Base-by-base conservation (phyloP, 2,113 vertebrate genomes). In the Petaurus breviceps region DNA sequence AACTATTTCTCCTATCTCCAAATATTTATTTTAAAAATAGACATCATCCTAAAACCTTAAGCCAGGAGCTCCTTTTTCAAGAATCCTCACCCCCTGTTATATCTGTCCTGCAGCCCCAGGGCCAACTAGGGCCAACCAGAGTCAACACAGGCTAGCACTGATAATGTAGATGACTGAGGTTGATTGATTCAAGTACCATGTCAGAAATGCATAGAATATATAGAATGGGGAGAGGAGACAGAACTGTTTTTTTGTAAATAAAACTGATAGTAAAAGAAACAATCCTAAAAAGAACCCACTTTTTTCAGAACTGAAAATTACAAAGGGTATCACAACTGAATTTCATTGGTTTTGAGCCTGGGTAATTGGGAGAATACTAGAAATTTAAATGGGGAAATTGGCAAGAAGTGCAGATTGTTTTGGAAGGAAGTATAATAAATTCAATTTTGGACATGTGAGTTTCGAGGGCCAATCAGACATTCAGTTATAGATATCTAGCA, bases 11-110 rank as follows among this genome's bases (percentile, higher is more conserved):
- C 28, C 84, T 94, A 84, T 43, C 50, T 95, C 37, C 53, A 54
- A 77, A 51, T 14, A 50, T 96, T 97, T 92, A 77, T 84, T 95
- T 94, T 61, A 92, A 94, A 95, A 50, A 90, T 90, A 92, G 55
- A 68, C 93, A 93, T 95, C 77, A 28, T 95, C 95, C 96, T 95
- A 96, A 94, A 97, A 96, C 90, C 93, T 93, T 91, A 95, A 19
- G 61, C 22, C 37, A 68, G 50, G 47, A 92, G 52, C 90, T 96
- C 92, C 92, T 93, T 95, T 94, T 90, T 43, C 47, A 95, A 37
- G 43, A 55, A 90, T 93, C 90, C 47, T 94, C 92, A 49, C 14
- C 92, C 89, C 90, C 89, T 89, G 94, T 89, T 90, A 28, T 46
- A 77, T 95, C 93, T 96, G 46, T 47, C 92, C 26, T 53, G 0